Percentiles rank a stretch among this genome's conserved stretches.
Evolutionary conservation across 2,113 vertebrate genomes (phyloP).

Genomic region (Vombatus ursinus): DNA sequence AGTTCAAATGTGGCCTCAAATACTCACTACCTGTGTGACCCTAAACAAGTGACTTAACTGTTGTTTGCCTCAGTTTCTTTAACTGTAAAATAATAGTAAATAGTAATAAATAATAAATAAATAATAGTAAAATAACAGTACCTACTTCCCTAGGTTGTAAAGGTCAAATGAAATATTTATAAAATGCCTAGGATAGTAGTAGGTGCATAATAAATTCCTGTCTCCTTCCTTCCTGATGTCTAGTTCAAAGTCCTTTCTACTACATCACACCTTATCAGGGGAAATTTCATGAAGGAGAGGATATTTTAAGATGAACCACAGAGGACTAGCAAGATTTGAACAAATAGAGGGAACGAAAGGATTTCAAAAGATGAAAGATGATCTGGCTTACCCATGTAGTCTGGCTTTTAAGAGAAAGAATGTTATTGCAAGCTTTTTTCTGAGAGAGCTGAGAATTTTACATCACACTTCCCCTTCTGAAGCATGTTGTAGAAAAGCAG

Average conservation of each 20-base stretch:
- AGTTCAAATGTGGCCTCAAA: background rate
- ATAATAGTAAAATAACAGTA: background rate
- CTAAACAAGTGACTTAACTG: background rate
- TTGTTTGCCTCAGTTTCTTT: background rate
- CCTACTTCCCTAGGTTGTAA: background rate
- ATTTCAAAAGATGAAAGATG: conserved; percentile 70
- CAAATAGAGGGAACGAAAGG: conserved; percentile 24
- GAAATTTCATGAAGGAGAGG: background rate
- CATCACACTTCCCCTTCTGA: conserved; percentile 69
- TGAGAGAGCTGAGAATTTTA: conserved; percentile 68
- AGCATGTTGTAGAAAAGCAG: conserved; percentile 78
- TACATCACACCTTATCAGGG: background rate
- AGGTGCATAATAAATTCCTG: background rate
- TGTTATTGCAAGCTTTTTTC: conserved; percentile 57
- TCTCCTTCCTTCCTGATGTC: background rate
- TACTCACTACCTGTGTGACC: background rate
- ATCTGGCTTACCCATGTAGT: conserved; percentile 75
- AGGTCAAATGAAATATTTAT: background rate
- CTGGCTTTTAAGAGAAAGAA: conserved; percentile 61
- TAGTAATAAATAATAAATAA: no score
- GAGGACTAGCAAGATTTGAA: background rate
- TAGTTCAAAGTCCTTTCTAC: background rate
- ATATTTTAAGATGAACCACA: background rate
- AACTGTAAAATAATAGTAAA: background rate
- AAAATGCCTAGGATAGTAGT: background rate